Base-by-base conservation (phyloP, 2,888 invertebrate species). In the Diploptera punctata region DNA sequence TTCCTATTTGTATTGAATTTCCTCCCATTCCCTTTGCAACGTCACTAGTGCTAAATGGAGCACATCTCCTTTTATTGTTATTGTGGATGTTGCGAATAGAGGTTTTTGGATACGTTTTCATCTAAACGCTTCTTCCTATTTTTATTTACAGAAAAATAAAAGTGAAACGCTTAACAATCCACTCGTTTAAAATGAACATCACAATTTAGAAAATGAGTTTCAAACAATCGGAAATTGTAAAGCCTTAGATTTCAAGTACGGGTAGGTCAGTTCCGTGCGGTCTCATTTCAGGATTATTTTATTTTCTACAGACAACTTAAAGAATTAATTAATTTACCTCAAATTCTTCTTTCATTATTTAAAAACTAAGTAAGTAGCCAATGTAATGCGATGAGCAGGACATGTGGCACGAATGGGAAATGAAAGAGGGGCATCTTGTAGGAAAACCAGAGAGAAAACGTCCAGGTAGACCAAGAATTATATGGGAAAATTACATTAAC, bases 21-120 rank as follows among this genome's bases (percentile, higher is more conserved):
- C 62, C 62, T 62, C 62, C 62, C 62, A 43, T 62, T 33, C 62
- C 62, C 61, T 61, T n/a, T 33, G 61, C 38, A 61, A 19, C 38
- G 31, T 38, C 21, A 38, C 43, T 47, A 24, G 65, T 18, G 65
- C 65, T 65, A 65, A 65, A 65, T 47, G 44, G 65, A 44, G 29
- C 65, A 65, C 65, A 68, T 68, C 44, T 47, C 65, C 65, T 44
- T 65, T 65, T 65, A 65, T 65, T 69, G 69, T 57, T 69, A 69
- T 43, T 67, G 21, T 67, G 57, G n/a, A 57, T 31, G 57, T 57
- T 24, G 57, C 57, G 57, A 57, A 57, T 57, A 57, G 31, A 57
- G 57, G 57, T 57, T 19, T 29, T 24, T 10, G 24, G 5, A 52
- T 52, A 52, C 24, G 13, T 52, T 52, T 52, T 52, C 19, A 4